Evolutionary conservation across 2,113 vertebrate genomes (phyloP), one percentile per base, ranked within the genome.

Genomic region (Glaucomys volans): DNA sequence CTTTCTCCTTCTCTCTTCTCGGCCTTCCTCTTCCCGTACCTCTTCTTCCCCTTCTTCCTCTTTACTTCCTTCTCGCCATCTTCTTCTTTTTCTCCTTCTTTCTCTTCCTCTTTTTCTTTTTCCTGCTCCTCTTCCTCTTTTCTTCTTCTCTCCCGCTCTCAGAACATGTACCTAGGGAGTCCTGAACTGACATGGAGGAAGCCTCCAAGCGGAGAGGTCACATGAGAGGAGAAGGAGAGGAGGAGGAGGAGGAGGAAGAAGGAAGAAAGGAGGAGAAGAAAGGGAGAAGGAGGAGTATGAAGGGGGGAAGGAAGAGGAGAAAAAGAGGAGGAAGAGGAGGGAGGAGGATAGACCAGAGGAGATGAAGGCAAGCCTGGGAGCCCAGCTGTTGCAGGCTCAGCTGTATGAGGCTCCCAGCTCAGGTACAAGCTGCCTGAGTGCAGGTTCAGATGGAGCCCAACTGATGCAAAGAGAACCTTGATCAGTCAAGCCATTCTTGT

Each of bases 401-500:
- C 30, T 87, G 6, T 74, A 6, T 67, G 59, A 2, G 8, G 59
- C 17, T 67, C 50, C 42, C 11, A 30, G 67, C 44, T 81, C 57
- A 75, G 42, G 74, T n/a, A 47, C 18, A n/a, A 91, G 71, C 84
- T n/a, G 20, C 1, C 22, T 11, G 17, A 22, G 47, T 18, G 20
- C 71, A 52, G 3, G 44, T 64, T 37, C 52, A 30, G 35, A 64
- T 24, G 44, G 28, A 67, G 22, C 24, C 6, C 80, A 54, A 37
- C 35, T 5, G 8, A 90, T 1, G 10, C 59, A 72, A 80, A 44
- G 67, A 42, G 87, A 80, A 75, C 14, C 40, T 59, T 87, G 59
- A 69, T 90, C 52, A 77, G 37, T 44, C 84, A 67, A 89, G 54
- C 20, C 77, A n/a, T 52, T 94, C 37, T 92, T 57, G 35, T 81